A percentile compares a stretch with the other conserved stretches of the same genome.
phyloP scores from a whole-genome alignment of 2,797 vertebrate species.

The Valencia hispanica region DNA sequence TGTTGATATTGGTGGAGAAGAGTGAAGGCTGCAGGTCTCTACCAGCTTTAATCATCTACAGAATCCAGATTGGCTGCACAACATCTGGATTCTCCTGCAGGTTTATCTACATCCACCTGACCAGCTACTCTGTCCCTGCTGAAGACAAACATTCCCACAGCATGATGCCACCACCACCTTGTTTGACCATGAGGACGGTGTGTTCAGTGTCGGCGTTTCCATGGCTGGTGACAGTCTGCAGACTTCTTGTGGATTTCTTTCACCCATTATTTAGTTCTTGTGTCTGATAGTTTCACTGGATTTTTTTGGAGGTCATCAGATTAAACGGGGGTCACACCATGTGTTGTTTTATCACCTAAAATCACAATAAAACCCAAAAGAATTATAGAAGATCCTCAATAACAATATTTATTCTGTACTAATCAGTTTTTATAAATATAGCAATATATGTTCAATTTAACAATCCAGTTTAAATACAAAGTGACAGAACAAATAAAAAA shows the following conservation, averaged over 20 bases:
- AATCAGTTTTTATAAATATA: not conserved
- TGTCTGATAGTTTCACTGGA: not conserved
- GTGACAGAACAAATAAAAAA: too few species aligned
- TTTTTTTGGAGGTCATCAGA: not conserved
- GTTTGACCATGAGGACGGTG: not conserved
- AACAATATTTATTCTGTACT: not conserved
- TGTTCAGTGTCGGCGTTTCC: not conserved
- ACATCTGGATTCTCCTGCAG: too few species aligned
- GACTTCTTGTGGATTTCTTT: not conserved
- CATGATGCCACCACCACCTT: not conserved
- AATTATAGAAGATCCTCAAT: too few species aligned
- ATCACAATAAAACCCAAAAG: not conserved
- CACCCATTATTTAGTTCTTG: not conserved
- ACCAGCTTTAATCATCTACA: too few species aligned
- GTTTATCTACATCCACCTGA: too few species aligned
- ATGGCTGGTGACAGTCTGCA: too few species aligned
- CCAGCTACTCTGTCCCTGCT: too few species aligned
- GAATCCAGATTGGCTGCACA: too few species aligned
- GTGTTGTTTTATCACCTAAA: not conserved
- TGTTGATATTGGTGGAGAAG: not conserved
- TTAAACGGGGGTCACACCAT: not conserved
- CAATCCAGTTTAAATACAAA: not conserved
- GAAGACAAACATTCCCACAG: not conserved
- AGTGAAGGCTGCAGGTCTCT: too few species aligned
- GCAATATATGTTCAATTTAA: not conserved